These are phyloP conservation scores for Oikopleura dioica DNA, from an alignment of 23 tunicate genomes.

Conservation along the genomic window DNA sequence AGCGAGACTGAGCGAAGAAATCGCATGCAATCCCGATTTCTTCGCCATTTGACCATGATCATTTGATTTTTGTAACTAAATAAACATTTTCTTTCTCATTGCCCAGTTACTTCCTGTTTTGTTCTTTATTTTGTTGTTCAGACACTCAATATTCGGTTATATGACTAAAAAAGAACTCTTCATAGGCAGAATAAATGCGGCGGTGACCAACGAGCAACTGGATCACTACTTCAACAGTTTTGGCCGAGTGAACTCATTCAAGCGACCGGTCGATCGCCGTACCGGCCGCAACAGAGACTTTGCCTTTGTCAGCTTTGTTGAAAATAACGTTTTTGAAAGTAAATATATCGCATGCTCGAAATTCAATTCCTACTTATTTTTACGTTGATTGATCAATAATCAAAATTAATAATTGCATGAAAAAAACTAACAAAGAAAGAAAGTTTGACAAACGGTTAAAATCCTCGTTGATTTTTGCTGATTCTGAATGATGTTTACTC, in stretches of 20 bases:
- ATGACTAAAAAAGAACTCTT: neutral
- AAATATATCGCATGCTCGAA: too few relatives aligned
- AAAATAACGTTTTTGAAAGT: neutral
- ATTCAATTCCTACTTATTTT: too few relatives aligned
- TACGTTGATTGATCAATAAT: too few relatives aligned
- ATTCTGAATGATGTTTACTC: too few relatives aligned
- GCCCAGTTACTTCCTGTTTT: neutral
- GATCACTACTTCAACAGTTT: neutral
- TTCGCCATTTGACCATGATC: neutral
- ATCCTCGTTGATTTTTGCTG: too few relatives aligned
- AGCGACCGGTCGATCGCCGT: neutral
- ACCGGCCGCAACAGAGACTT: constrained; percentile 4
- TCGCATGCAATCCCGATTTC: neutral
- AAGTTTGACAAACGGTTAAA: too few relatives aligned
- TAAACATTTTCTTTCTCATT: neutral
- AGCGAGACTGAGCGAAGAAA: neutral
- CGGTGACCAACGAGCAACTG: neutral
- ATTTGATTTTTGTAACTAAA: too few relatives aligned
- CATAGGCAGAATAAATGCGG: constrained; percentile 4
- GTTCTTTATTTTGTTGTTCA: neutral
- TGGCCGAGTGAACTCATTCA: neutral
- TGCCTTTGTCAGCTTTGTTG: neutral
- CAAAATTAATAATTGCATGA: too few relatives aligned
- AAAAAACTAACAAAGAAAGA: neutral
- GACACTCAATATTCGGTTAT: too few relatives aligned